Evolutionary conservation across 2,797 vertebrate species (phyloP).

Genomic region (Malacoraja senta): DNA sequence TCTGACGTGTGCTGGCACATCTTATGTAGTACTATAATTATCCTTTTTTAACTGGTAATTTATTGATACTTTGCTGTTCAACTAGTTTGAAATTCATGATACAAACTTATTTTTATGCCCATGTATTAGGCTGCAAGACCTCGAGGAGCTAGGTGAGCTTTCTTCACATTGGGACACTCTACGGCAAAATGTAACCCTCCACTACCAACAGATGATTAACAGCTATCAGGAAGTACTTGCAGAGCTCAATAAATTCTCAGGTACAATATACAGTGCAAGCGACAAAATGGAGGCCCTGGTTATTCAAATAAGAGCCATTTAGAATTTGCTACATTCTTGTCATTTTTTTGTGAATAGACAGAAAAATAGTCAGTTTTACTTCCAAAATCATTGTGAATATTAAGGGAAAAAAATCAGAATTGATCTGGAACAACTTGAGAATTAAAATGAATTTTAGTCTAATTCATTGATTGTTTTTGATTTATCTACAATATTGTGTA

Average conservation of each 20-base stretch:
- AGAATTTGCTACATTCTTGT: slow-evolving; percentile 6
- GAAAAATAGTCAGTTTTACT: not conserved
- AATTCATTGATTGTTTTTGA: not conserved
- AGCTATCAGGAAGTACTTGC: slow-evolving; percentile 83
- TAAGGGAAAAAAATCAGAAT: not conserved
- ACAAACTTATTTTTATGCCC: slow-evolving; percentile 24
- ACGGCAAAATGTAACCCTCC: slow-evolving; percentile 80
- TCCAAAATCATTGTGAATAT: not conserved
- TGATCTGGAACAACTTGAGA: not conserved
- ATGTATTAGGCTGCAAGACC: slow-evolving; percentile 75
- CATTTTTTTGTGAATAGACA: not conserved
- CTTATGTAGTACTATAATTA: too few species aligned
- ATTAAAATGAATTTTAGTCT: not conserved
- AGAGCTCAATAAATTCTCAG: slow-evolving; percentile 82
- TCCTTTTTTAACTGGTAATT: not conserved
- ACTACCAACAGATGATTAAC: slow-evolving; percentile 80
- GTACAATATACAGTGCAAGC: slow-evolving; percentile 51
- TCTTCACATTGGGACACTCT: slow-evolving; percentile 96
- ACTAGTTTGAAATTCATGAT: not conserved
- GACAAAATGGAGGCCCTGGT: not conserved
- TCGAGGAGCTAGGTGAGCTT: slow-evolving; percentile 85
- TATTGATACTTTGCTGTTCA: not conserved
- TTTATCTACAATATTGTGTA: not conserved
- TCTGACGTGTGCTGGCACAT: not conserved
- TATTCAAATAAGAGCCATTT: not conserved